Evolutionary conservation across 1,140 invertebrate genomes (phyloP).

Genomic region (Tribolium castaneum): DNA sequence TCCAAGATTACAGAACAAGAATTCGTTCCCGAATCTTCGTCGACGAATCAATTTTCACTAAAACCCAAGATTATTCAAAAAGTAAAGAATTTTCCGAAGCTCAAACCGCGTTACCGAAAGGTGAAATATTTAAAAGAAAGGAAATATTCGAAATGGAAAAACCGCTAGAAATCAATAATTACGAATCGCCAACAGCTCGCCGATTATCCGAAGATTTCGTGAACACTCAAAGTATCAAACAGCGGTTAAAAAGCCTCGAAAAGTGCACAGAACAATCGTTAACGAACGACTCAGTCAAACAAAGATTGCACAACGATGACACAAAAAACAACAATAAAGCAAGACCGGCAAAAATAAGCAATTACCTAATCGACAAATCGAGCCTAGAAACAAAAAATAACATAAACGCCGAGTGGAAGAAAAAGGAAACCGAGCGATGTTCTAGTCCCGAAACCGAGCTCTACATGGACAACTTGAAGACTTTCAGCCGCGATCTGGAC

Average conservation of each 20-base stretch:
- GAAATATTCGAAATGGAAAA: slow-evolving; percentile 82
- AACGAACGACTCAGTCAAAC: slow-evolving; percentile 56
- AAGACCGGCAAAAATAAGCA: slow-evolving; percentile 52
- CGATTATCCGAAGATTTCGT: slow-evolving; percentile 70
- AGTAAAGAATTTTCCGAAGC: slow-evolving; percentile 65
- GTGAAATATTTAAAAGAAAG: slow-evolving; percentile 83
- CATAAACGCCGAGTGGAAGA: slow-evolving; percentile 40
- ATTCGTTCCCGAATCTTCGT: slow-evolving; percentile 69
- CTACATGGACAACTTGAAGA: slow-evolving; percentile 59
- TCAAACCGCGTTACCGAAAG: slow-evolving; percentile 73
- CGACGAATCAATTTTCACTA: slow-evolving; percentile 56
- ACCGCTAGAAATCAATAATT: slow-evolving; percentile 59
- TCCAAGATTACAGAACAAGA: slow-evolving; percentile 83
- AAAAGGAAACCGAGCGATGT: slow-evolving; percentile 55
- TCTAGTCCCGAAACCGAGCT: slow-evolving; percentile 58
- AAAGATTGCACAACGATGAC: slow-evolving; percentile 59
- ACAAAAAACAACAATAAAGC: slow-evolving; percentile 54
- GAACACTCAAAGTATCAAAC: slow-evolving; percentile 76
- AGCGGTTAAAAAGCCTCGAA: slow-evolving; percentile 75
- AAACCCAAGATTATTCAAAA: slow-evolving; percentile 61
- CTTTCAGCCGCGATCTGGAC: slow-evolving; percentile 58
- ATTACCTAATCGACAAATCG: slow-evolving; percentile 54
- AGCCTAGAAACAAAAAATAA: slow-evolving; percentile 50
- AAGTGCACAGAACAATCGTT: slow-evolving; percentile 61
- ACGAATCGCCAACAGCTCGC: slow-evolving; percentile 62